phyloP scores from a whole-genome alignment of 2,797 vertebrate species.

The Dromococcyx pavoninus region DNA sequence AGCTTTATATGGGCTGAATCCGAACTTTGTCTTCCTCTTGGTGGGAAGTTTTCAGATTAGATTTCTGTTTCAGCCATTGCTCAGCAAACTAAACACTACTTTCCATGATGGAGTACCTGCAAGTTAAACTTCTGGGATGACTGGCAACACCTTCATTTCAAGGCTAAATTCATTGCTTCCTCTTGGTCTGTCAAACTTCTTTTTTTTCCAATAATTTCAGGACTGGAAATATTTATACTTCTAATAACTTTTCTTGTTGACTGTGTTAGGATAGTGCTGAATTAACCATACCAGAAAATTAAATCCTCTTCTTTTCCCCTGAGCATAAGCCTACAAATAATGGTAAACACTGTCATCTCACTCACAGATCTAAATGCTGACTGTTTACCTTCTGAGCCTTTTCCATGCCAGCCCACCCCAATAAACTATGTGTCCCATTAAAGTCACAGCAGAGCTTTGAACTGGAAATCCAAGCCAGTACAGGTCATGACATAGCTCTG shows the following conservation, averaged over 20 bases:
- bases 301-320: background rate
- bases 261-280: background rate
- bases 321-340: background rate
- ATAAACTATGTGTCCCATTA: background rate
- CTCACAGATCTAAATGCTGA: background rate
- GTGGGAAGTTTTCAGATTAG: background rate
- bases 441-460: background rate
- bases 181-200: background rate
- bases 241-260: background rate
- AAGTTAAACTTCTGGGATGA: background rate
- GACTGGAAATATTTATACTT: background rate
- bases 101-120: background rate
- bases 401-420: background rate
- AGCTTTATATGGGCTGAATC: background rate
- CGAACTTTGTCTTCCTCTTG: background rate
- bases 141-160: background rate
- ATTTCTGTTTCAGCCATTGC: background rate
- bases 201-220: background rate
- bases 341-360: background rate
- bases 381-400: background rate
- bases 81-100: background rate
- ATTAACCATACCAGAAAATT: background rate
- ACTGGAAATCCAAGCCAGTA: background rate
- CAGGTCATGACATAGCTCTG: background rate
- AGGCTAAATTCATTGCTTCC: background rate